Percentiles rank a stretch among this genome's conserved stretches.
These are phyloP conservation scores for Lasioglossum morio DNA, from an alignment of 2,888 invertebrate species.

Conservation along the genomic window DNA sequence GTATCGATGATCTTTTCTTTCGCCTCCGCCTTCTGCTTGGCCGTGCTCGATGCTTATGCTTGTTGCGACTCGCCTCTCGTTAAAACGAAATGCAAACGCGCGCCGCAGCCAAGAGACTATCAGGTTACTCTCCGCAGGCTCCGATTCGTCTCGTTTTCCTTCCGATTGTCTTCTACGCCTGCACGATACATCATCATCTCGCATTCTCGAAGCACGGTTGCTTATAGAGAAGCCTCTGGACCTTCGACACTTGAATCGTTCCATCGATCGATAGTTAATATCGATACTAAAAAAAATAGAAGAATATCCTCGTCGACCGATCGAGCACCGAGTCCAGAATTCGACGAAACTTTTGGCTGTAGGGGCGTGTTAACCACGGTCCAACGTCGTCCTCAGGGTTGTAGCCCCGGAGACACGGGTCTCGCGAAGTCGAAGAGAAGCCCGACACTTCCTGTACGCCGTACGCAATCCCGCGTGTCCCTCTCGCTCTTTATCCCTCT, in stretches of 20 bases:
- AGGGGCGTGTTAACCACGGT: conserved; percentile 58
- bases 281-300: neutral
- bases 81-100: conserved; percentile 70
- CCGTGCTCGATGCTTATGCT: conserved; percentile 29
- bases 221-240: too few relatives aligned
- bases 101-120: conserved; percentile 50
- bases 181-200: conserved; percentile 41
- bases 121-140: conserved; percentile 51
- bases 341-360: conserved; percentile 32
- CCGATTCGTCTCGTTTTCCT: conserved; percentile 45
- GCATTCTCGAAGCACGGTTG: neutral
- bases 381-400: conserved; percentile 58
- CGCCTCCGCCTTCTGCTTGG: conserved; percentile 46
- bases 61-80: conserved; percentile 69
- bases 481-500: conserved; percentile 36
- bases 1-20: conserved; percentile 65
- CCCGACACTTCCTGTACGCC: conserved; percentile 51
- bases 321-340: neutral
- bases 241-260: too few relatives aligned
- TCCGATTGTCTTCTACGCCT: conserved; percentile 50
- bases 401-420: conserved; percentile 35
- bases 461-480: conserved; percentile 36
- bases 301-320: neutral
- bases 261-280: too few relatives aligned
- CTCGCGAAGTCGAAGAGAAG: conserved; percentile 48